phyloP scores from a whole-genome alignment of 2,113 vertebrate species.

The Nipponia nippon region DNA sequence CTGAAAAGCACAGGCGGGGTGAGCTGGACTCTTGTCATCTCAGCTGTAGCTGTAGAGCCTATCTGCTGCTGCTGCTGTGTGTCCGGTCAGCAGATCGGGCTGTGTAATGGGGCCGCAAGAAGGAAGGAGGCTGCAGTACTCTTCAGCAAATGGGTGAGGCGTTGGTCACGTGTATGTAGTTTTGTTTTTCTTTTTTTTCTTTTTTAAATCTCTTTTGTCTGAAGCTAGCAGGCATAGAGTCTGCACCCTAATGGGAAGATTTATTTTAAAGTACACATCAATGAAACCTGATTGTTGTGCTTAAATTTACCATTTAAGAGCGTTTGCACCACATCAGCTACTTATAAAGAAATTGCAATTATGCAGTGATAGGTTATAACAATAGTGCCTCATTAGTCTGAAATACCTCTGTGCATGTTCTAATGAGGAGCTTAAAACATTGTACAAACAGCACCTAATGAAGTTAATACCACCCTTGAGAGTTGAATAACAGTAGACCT shows the following conservation, averaged over 20 bases:
- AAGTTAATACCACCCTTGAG: slow-evolving; percentile 6
- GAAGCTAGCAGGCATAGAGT: neutral
- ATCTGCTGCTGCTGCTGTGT: neutral
- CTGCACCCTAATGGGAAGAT: neutral
- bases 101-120: accelerated
- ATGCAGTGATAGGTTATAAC: neutral
- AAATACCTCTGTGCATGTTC: neutral
- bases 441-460: slow-evolving; percentile 34
- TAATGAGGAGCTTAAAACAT: slow-evolving; percentile 27
- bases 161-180: accelerated
- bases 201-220: neutral
- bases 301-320: neutral
- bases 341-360: neutral
- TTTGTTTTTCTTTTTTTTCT: neutral
- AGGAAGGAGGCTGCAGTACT: neutral
- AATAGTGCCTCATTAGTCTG: neutral
- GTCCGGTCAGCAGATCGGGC: accelerated
- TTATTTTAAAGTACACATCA: neutral
- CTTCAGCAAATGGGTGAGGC: neutral
- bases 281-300: neutral
- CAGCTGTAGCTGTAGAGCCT: neutral
- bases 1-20: neutral
- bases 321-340: neutral
- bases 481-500: neutral
- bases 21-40: neutral